Conservation (phyloP, 2,797 vertebrate genomes). For the Hafferia zeledoni region DNA sequence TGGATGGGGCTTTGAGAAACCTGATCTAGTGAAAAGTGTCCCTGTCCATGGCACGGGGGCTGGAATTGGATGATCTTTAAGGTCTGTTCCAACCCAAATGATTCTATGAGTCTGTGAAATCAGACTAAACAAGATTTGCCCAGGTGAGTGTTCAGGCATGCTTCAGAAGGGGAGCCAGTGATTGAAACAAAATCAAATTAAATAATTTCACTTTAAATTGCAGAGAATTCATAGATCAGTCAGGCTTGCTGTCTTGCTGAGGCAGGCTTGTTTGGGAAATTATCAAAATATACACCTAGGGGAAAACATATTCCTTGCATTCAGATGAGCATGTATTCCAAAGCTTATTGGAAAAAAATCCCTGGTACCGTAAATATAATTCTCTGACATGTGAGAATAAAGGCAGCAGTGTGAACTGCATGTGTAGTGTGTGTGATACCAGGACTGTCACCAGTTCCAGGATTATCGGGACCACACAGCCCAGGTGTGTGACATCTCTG, state of each 20-base stretch:
- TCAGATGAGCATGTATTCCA: not conserved
- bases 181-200: not conserved
- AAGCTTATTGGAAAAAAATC: not conserved
- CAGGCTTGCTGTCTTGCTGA: not conserved
- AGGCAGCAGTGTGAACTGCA: not conserved
- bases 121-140: not conserved
- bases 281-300: not conserved
- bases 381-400: not conserved
- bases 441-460: not conserved
- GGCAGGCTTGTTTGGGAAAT: not conserved
- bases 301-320: not conserved
- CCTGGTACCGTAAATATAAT: not conserved
- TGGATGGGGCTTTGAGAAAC: not conserved
- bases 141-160: not conserved
- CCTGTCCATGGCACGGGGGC: not conserved
- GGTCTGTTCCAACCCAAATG: not conserved
- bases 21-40: not conserved
- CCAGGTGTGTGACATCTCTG: accelerated
- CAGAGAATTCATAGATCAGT: not conserved
- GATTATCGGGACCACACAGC: not conserved
- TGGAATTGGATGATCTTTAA: not conserved
- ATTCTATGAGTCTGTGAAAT: not conserved
- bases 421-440: not conserved
- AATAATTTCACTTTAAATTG: not conserved
- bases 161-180: not conserved